phyloP scores from a whole-genome alignment of 2,113 vertebrate species.

The Neomonachus schauinslandi region DNA sequence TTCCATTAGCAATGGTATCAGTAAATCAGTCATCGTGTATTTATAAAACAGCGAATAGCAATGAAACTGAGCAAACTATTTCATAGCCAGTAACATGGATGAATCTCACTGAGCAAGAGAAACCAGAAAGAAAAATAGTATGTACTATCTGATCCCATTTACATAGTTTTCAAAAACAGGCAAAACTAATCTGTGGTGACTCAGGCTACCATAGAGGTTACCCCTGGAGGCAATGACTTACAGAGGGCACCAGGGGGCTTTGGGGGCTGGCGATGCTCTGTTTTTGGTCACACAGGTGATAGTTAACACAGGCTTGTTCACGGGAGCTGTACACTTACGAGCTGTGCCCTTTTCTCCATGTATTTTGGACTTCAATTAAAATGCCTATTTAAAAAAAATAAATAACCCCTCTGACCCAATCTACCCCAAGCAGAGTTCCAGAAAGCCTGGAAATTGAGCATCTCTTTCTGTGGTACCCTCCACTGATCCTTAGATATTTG shows the following conservation, averaged over 20 bases:
- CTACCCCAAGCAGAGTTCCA: not conserved
- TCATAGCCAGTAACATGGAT: not conserved
- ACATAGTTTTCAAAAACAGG: constrained; percentile 45
- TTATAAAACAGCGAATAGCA: constrained; percentile 15
- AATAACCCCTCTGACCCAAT: too few relatives aligned
- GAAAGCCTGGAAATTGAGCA: not conserved
- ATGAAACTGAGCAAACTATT: constrained; percentile 7
- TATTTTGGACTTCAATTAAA: not conserved
- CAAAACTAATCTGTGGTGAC: not conserved
- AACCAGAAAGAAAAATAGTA: constrained; percentile 49
- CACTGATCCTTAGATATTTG: not conserved
- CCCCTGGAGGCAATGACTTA: too few relatives aligned
- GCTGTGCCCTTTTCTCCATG: not conserved
- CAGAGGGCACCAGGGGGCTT: too few relatives aligned
- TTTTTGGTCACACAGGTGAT: not conserved
- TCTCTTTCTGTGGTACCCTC: not conserved
- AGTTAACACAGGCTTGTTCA: not conserved
- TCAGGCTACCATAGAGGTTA: not conserved
- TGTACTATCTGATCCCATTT: constrained; percentile 22
- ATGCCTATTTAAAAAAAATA: not conserved
- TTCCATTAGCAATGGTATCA: not conserved
- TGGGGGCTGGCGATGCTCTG: not conserved
- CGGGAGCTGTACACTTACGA: not conserved
- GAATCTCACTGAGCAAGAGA: not conserved
- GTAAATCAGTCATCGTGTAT: not conserved